Conservation (phyloP, 2,113 vertebrate genomes). For the Candoia aspera region DNA sequence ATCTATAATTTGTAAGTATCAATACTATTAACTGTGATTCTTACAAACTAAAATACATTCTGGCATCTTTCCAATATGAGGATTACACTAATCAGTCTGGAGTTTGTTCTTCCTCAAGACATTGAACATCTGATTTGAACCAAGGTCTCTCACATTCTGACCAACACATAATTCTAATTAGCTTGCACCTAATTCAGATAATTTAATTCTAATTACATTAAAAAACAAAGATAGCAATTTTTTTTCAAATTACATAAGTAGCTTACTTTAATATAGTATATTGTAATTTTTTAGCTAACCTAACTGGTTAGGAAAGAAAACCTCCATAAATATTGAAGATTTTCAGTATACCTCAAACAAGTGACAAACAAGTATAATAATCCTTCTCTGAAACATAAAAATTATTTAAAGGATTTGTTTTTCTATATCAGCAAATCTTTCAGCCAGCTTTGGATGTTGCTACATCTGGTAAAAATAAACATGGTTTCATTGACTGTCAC, state of each 20-base stretch:
- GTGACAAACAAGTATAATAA: background rate
- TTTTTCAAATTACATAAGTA: slow-evolving; percentile 34
- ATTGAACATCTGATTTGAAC: background rate
- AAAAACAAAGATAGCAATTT: accelerated
- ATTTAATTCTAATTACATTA: background rate
- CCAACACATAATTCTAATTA: background rate
- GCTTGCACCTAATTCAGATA: background rate
- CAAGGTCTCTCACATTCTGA: background rate
- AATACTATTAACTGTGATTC: too few relatives aligned
- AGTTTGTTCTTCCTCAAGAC: background rate
- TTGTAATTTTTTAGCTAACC: slow-evolving; percentile 14
- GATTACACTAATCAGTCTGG: background rate
- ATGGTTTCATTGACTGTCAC: slow-evolving; percentile 69
- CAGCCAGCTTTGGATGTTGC: slow-evolving; percentile 56
- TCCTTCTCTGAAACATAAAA: slow-evolving; percentile 16
- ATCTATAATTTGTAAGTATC: too few relatives aligned
- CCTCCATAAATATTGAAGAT: slow-evolving; percentile 34
- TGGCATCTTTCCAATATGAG: too few relatives aligned
- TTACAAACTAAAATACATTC: too few relatives aligned
- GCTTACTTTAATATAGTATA: slow-evolving; percentile 41
- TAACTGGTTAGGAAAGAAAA: background rate
- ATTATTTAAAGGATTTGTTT: slow-evolving; percentile 42
- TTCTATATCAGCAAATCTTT: background rate
- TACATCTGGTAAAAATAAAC: slow-evolving; percentile 66
- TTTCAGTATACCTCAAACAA: slow-evolving; percentile 39